Percentiles rank a stretch among this genome's conserved stretches.
Evolutionary conservation across 2,797 vertebrate genomes (phyloP).

Genomic region (Aldrovandia affinis): DNA sequence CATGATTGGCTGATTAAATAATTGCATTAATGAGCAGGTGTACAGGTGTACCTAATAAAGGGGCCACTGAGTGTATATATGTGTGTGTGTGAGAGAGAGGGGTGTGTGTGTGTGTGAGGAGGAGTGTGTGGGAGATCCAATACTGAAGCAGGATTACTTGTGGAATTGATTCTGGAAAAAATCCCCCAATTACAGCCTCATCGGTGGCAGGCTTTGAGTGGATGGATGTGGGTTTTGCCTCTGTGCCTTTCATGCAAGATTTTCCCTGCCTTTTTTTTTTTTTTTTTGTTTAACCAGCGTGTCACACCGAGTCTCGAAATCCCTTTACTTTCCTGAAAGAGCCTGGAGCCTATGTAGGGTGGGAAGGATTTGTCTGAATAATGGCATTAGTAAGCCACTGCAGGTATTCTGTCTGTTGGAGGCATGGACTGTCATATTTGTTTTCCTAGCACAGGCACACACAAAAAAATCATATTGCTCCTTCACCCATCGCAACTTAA

Average conservation of each 20-base stretch:
- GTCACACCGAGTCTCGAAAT: not conserved
- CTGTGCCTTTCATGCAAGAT: not conserved
- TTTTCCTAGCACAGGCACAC: not conserved
- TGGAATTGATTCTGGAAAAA: not conserved
- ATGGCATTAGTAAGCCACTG: not conserved
- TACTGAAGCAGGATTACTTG: no score
- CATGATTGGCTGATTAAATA: no score
- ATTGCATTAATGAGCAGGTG: no score
- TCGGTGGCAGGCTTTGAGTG: not conserved
- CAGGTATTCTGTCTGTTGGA: not conserved
- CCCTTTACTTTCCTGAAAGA: not conserved
- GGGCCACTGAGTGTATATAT: no score
- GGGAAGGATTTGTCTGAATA: not conserved
- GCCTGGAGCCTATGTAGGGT: not conserved
- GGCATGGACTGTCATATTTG: not conserved
- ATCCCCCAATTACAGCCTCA: not conserved
- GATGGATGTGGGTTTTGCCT: not conserved
- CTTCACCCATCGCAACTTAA: not conserved
- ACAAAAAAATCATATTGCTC: not conserved
- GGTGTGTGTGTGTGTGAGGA: no score
- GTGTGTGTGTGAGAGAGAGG: no score
- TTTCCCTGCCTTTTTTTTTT: not conserved
- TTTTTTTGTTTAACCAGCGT: not conserved
- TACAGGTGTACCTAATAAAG: no score
- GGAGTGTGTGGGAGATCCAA: no score